phyloP scores from a whole-genome alignment of 1,140 invertebrate genomes.

The Drosophila kohkoa region DNA sequence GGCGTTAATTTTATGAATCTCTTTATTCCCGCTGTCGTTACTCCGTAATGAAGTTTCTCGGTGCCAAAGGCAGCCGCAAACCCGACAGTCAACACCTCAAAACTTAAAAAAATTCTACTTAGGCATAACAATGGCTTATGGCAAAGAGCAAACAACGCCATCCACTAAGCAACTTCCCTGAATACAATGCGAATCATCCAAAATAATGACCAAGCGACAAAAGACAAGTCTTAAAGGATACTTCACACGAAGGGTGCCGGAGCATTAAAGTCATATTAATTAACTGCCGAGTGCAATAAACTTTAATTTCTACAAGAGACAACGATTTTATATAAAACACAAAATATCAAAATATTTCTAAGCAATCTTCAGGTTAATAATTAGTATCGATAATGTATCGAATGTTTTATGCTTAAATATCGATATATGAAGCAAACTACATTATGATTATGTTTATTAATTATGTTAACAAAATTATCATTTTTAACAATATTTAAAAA shows the following conservation, averaged over 20 bases:
- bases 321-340: neutral
- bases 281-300: neutral
- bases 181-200: constrained; percentile 18
- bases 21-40: constrained; percentile 5
- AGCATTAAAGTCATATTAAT: constrained; percentile 10
- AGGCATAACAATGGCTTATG: constrained; percentile 47
- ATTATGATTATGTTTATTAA: no score
- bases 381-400: no score
- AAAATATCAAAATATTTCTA: no score
- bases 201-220: constrained; percentile 61
- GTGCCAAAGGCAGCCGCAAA: constrained; percentile 57
- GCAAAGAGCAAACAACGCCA: constrained; percentile 43
- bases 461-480: no score
- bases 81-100: constrained; percentile 39
- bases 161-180: constrained; percentile 46
- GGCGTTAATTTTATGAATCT: constrained; percentile 67
- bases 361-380: no score
- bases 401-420: no score
- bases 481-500: no score
- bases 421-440: no score
- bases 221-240: constrained; percentile 56
- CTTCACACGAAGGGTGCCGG: neutral
- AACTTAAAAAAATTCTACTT: constrained; percentile 20
- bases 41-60: constrained; percentile 58
- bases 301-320: neutral